Conservation (phyloP, 1,140 invertebrate genomes). For the Tribolium madens region DNA sequence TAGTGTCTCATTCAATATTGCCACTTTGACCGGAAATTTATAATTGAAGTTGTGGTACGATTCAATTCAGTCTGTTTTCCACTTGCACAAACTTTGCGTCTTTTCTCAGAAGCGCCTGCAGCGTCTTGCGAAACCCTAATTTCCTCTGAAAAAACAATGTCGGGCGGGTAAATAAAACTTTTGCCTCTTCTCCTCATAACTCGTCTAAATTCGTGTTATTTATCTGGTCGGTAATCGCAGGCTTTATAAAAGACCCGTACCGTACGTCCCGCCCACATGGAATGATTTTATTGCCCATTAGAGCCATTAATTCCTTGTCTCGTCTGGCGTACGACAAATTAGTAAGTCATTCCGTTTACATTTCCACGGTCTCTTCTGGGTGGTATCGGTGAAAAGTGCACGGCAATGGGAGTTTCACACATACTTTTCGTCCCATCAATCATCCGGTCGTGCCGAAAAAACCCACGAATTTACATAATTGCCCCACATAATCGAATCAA, state of each 20-base stretch:
- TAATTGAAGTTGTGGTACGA: no score
- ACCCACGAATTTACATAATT: slow-evolving; percentile 27
- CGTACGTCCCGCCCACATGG: slow-evolving; percentile 7
- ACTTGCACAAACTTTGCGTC: background rate
- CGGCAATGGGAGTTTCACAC: background rate
- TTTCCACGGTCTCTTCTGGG: background rate
- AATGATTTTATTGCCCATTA: slow-evolving; percentile 16
- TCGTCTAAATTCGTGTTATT: background rate
- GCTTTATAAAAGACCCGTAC: background rate
- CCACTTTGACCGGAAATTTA: no score
- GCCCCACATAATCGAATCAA: slow-evolving; percentile 33
- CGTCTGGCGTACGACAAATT: slow-evolving; percentile 8
- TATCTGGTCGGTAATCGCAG: background rate
- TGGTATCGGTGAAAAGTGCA: background rate
- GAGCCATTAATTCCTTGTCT: slow-evolving; percentile 21
- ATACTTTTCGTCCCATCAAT: slow-evolving; percentile 27
- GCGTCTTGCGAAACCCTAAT: background rate
- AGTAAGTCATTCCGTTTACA: background rate
- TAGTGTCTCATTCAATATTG: no score
- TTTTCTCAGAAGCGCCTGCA: background rate
- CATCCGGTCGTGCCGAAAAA: slow-evolving; percentile 32
- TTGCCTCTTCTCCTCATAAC: background rate
- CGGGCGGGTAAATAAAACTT: background rate
- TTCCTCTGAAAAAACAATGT: background rate
- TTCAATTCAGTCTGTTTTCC: no score